A percentile compares a stretch with the other conserved stretches of the same genome.
Conservation (phyloP, 1,140 invertebrate species). For the Adoxophyes honmai region DNA sequence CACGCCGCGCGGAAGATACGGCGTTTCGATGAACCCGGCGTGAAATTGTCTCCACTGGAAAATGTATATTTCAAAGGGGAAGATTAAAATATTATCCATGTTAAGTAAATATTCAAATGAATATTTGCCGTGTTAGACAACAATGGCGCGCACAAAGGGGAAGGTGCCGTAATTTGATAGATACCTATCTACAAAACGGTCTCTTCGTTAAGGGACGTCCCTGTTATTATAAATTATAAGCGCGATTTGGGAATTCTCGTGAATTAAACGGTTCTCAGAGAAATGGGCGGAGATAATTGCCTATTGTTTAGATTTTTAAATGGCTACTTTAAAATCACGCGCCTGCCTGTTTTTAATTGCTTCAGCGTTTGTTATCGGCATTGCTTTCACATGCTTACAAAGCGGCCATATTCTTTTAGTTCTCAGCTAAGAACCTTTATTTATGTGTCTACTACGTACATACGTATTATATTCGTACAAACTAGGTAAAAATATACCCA, state of each 20-base stretch:
- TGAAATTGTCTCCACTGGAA: conserved; percentile 76
- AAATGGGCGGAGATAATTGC: conserved; percentile 24
- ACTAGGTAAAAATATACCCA: too few relatives aligned
- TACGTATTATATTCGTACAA: too few relatives aligned
- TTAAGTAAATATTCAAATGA: conserved; percentile 79
- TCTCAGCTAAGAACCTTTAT: too few relatives aligned
- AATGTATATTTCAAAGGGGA: conserved; percentile 77
- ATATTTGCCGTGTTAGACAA: conserved; percentile 78
- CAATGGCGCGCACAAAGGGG: conserved; percentile 56
- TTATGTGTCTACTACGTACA: too few relatives aligned
- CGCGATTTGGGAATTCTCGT: conserved; percentile 62
- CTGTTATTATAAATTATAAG: conserved; percentile 74
- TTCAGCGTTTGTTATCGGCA: not conserved
- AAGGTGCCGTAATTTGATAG: conserved; percentile 69
- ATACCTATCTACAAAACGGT: conserved; percentile 75
- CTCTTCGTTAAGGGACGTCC: conserved; percentile 62
- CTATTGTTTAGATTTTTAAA: conserved; percentile 13
- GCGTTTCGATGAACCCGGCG: conserved; percentile 54
- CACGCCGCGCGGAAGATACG: conserved; percentile 32
- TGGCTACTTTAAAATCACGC: not conserved
- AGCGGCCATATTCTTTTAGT: not conserved
- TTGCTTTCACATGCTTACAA: not conserved
- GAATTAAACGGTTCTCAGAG: conserved; percentile 54
- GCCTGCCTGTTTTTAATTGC: conserved; percentile 8
- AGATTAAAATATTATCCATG: conserved; percentile 79